These are phyloP conservation scores for Amblyraja radiata DNA, from an alignment of 2,797 vertebrate species.

Conservation along the genomic window DNA sequence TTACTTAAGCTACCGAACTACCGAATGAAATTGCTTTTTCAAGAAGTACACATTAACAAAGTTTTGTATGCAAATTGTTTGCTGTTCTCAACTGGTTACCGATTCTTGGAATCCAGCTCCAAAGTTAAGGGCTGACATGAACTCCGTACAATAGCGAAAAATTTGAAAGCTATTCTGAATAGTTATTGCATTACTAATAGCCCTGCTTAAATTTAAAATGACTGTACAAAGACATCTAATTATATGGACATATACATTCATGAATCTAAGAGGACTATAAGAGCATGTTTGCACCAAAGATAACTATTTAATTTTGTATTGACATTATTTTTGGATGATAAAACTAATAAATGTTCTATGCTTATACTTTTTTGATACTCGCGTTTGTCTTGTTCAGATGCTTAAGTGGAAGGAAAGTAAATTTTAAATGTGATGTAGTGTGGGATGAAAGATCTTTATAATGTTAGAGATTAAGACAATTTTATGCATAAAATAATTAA, in stretches of 20 bases:
- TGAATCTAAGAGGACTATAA: slow-evolving; percentile 23
- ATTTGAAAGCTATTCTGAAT: neutral
- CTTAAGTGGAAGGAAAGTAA: neutral
- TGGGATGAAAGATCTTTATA: neutral
- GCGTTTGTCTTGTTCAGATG: slow-evolving; percentile 4
- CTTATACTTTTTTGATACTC: slow-evolving; percentile 27
- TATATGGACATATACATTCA: neutral
- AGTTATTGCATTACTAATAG: neutral
- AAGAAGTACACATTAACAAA: neutral
- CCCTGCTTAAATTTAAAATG: slow-evolving; percentile 20
- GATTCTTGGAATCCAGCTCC: neutral
- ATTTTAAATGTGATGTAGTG: slow-evolving; percentile 4
- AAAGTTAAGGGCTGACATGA: slow-evolving; percentile 22
- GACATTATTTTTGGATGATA: slow-evolving; percentile 36
- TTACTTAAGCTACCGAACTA: neutral
- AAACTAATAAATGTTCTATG: slow-evolving; percentile 34
- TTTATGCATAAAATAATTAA: slow-evolving; percentile 19
- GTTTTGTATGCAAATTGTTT: neutral
- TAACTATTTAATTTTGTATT: slow-evolving; percentile 38
- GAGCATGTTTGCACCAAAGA: slow-evolving; percentile 36
- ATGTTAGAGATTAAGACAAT: neutral
- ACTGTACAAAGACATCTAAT: slow-evolving; percentile 5
- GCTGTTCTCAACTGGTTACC: neutral
- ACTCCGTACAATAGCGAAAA: neutral
- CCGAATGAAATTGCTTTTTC: slow-evolving; percentile 4